These are phyloP conservation scores for Istiophorus platypterus DNA, from an alignment of 2,113 vertebrate species.

Conservation along the genomic window DNA sequence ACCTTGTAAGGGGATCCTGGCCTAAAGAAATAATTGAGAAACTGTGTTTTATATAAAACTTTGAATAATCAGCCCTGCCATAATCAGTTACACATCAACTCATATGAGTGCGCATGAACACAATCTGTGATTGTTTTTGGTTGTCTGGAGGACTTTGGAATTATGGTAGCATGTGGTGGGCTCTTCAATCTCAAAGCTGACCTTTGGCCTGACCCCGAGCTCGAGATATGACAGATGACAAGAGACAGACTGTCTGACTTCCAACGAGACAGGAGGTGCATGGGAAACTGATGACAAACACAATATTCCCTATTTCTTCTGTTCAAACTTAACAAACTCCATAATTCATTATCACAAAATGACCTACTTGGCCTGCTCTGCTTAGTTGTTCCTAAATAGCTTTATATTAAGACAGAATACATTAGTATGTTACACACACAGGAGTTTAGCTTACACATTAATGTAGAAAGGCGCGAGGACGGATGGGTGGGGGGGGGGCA, in stretches of 20 bases:
- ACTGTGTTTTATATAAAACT: background rate
- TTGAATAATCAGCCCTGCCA: background rate
- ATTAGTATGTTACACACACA: too few species aligned
- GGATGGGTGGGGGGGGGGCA: too few species aligned
- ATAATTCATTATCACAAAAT: too few species aligned
- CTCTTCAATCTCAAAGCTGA: background rate
- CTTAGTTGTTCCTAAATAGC: background rate
- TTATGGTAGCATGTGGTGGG: background rate
- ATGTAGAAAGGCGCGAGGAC: too few species aligned
- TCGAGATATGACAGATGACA: background rate
- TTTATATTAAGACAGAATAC: background rate
- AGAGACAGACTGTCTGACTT: conserved; percentile 23
- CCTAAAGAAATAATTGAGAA: background rate
- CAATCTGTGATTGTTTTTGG: conserved; percentile 1
- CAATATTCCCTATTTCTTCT: background rate
- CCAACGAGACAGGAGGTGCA: background rate
- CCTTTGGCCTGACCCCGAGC: conserved; percentile 20
- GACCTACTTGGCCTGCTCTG: too few species aligned
- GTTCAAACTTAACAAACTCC: background rate
- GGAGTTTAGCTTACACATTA: too few species aligned
- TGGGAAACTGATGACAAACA: background rate
- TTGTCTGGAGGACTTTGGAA: background rate
- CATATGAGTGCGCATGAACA: background rate
- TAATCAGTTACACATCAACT: background rate
- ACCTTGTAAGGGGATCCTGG: background rate